Evolutionary conservation across 2,113 vertebrate genomes (phyloP).

Genomic region (Atherinomorus stipes): DNA sequence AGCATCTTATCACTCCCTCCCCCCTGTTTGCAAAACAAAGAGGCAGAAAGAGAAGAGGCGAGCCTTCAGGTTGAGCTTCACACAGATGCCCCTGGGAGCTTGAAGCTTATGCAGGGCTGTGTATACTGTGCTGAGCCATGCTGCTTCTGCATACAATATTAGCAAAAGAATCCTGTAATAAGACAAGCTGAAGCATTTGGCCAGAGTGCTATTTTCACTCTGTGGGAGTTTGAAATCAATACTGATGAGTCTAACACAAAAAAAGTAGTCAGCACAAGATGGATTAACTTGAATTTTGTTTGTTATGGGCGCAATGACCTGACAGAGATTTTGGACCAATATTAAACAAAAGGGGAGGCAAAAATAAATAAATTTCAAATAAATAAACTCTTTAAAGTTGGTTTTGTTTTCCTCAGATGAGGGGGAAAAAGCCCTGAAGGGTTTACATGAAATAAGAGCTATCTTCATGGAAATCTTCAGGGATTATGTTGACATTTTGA

Average conservation of each 20-base stretch:
- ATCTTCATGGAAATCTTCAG: neutral
- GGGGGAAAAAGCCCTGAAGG: slow-evolving; percentile 10
- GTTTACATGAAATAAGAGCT: slow-evolving; percentile 28
- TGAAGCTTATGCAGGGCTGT: slow-evolving; percentile 44
- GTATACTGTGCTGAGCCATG: slow-evolving; percentile 51
- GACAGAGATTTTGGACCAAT: slow-evolving; percentile 42
- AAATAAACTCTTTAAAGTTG: slow-evolving; percentile 34
- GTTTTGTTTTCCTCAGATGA: slow-evolving; percentile 17
- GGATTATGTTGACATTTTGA: slow-evolving; percentile 4
- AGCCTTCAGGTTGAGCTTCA: slow-evolving; percentile 69
- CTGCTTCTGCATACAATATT: slow-evolving; percentile 59
- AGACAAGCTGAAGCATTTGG: slow-evolving; percentile 31
- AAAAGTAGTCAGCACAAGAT: slow-evolving; percentile 45
- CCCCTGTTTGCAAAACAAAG: slow-evolving; percentile 73
- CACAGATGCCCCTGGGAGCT: slow-evolving; percentile 58
- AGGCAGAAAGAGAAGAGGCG: slow-evolving; percentile 62
- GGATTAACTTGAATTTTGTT: slow-evolving; percentile 42
- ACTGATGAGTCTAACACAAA: slow-evolving; percentile 55
- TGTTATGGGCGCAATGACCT: slow-evolving; percentile 26
- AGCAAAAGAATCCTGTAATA: slow-evolving; percentile 23
- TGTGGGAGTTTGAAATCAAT: slow-evolving; percentile 32
- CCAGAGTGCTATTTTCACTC: slow-evolving; percentile 38
- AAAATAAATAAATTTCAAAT: slow-evolving; percentile 50
- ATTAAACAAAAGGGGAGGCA: slow-evolving; percentile 24
- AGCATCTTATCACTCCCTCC: slow-evolving; percentile 53